Conservation (phyloP, 2,113 vertebrate genomes). For the Gallinago media region DNA sequence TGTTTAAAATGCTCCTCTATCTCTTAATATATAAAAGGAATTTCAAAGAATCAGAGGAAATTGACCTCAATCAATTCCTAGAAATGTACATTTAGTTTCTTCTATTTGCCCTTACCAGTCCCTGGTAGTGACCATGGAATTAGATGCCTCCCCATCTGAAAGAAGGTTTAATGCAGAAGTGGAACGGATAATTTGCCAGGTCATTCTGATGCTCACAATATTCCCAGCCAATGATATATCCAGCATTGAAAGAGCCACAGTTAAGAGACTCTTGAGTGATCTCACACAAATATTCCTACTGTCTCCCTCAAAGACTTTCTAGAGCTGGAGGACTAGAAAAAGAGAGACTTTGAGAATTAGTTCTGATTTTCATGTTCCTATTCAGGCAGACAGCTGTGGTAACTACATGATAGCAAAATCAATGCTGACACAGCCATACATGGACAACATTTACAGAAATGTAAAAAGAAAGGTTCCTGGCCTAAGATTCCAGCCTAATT, state of each 20-base stretch:
- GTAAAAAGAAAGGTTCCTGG: constrained; percentile 57
- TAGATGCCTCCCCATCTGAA: not conserved
- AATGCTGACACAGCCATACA: constrained; percentile 8
- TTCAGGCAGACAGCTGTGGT: not conserved
- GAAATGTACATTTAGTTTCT: not conserved
- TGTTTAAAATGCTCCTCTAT: not conserved
- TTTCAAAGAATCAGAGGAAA: not conserved
- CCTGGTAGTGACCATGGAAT: not conserved
- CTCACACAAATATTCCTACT: not conserved
- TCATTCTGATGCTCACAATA: not conserved
- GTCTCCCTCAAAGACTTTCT: not conserved
- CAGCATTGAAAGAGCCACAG: not conserved
- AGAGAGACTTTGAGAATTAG: not conserved
- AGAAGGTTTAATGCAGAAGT: not conserved
- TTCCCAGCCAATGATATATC: not conserved
- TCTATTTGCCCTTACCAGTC: not conserved
- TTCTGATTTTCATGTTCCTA: not conserved
- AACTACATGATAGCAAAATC: constrained; percentile 18
- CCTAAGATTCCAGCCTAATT: constrained; percentile 60
- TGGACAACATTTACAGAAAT: constrained; percentile 29
- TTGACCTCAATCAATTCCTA: not conserved
- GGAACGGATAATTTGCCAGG: not conserved
- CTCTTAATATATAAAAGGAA: not conserved
- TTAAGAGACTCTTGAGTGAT: not conserved
- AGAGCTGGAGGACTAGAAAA: not conserved